Evolutionary conservation across 2,797 vertebrate species (phyloP), one percentile per base, ranked within the genome.

Genomic region (Florisuga fusca): DNA sequence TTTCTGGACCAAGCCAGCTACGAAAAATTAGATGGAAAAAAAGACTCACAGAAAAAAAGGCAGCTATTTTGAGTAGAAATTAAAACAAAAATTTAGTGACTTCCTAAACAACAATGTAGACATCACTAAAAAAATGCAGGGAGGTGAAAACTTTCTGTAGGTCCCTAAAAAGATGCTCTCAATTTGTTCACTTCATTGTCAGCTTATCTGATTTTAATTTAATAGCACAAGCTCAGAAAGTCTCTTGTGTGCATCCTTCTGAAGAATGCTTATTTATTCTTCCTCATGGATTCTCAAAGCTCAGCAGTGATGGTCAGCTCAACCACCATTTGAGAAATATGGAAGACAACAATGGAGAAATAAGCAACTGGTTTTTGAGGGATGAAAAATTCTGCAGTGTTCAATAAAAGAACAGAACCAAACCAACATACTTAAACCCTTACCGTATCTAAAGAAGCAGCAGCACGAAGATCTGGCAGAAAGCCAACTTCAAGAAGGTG

Each of bases 401-500:
- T 72, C 48, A 89, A 23, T 69, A 48, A 83, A 33, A 59, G 5
- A 64, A 79, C 2, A 2, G 34, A 93, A 81, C 2, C 2, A 7
- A 82, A 59, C 59, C 8, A 76, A 10, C 27, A 17, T 9, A 26
- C 16, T 62, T 41, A 61, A 83, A 80, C 11, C 78, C 94, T 98
- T 97, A 99, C 99, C 54, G 99, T 99, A 96, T 99, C 99, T 96
- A 99, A 97, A 64, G 99, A 99, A 90, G 99, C 99, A 51, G 99
- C 99, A 36, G 99, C 99, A 94, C 99, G 98, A 69, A 99, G 98
- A 96, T 99, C 99, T 88, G 99, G 99, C 97, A 99, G 97, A 97
- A 99, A 99, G 87, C 99, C 99, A 72, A 99, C 99, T 97, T 99
- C 99, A 51, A 99, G 98, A 73, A 99, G 98, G 69, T 99, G 99